Evolutionary conservation across 2,888 invertebrate genomes (phyloP).

Genomic region (Hyposoter didymator): DNA sequence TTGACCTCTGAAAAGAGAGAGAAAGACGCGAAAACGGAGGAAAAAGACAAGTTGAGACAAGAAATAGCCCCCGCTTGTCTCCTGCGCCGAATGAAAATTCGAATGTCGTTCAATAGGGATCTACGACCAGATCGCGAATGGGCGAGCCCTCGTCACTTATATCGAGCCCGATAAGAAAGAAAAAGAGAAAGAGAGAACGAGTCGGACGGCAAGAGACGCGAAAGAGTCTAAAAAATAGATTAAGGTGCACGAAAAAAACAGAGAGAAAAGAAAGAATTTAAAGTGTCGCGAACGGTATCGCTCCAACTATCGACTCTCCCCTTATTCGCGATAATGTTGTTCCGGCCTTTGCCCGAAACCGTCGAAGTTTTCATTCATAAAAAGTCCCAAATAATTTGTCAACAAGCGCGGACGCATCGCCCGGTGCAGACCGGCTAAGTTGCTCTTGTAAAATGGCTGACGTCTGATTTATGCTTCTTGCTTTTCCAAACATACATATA

Average conservation of each 20-base stretch:
- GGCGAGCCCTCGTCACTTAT: constrained; percentile 56
- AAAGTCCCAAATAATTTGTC: constrained; percentile 59
- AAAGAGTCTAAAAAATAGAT: constrained; percentile 4
- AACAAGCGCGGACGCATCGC: constrained; percentile 55
- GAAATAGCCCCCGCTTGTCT: constrained; percentile 37
- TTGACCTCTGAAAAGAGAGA: constrained; percentile 22
- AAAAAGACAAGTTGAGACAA: constrained; percentile 35
- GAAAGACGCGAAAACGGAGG: constrained; percentile 16
- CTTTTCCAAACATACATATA: not conserved
- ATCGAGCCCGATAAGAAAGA: constrained; percentile 1
- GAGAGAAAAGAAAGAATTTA: not conserved
- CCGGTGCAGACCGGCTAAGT: constrained; percentile 66
- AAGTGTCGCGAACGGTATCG: constrained; percentile 5
- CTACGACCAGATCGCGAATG: constrained; percentile 60
- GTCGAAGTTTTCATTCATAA: constrained; percentile 63
- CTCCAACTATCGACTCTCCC: not conserved
- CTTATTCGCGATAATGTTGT: constrained; percentile 65
- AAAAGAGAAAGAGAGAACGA: constrained; percentile 1
- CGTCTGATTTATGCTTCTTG: constrained; percentile 63
- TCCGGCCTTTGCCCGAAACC: constrained; percentile 41
- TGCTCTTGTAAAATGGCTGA: constrained; percentile 72
- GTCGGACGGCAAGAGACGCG: not conserved
- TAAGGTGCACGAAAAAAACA: not conserved
- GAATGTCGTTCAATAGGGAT: constrained; percentile 66
- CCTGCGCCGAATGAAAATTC: constrained; percentile 64